Base-by-base conservation (phyloP, 2,797 vertebrate species). In the Hoplostethus atlanticus region DNA sequence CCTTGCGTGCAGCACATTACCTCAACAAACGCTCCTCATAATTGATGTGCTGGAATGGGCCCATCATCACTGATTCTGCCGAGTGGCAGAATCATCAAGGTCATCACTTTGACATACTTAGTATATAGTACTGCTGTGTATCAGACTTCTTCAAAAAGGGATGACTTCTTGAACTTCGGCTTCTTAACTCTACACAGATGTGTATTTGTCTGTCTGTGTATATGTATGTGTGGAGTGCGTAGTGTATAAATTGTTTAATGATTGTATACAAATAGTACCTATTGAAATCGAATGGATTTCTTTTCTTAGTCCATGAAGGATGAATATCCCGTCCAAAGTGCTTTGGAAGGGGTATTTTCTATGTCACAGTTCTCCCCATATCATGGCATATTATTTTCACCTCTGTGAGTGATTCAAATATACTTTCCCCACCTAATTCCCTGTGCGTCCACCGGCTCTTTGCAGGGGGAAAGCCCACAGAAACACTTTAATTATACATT, bases 401-500 rank as follows among this genome's bases (percentile, higher is more conserved):
- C 46, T 76, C 51, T 71, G 72, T 46, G 46, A 78, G 61, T 28
- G 6, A 82, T 71, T 85, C 61, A 63, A 73, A 83, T 81, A 60
- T 66, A 44, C 36, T 38, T 68, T 71, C 59, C 75, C 47, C 69
- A 78, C 81, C 59, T 75, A 77, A 78, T 84, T 85, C 77, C 77
- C 65, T 64, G 17, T 76, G 82, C 81, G 73, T 83, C 66, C 66
- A 63, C 65, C 64, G 79, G 73, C 51, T 48, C 21, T 6, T 56
- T 57, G 72, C 62, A 76, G 28, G 47, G 66, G 76, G 71, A 31
- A 28, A 70, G 55, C 68, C 74, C 85, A 81, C 68, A 71, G 77
- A 86, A 86, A 76, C 40, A 64, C 61, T 77, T 94, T 76, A 91
- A 94, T 94, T 93, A 94, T 93, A 90, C 70, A 95, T 93, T 58